A percentile compares a stretch with the other conserved stretches of the same genome.
Conservation (phyloP, 1,140 invertebrate species). For the Ooceraea biroi region DNA sequence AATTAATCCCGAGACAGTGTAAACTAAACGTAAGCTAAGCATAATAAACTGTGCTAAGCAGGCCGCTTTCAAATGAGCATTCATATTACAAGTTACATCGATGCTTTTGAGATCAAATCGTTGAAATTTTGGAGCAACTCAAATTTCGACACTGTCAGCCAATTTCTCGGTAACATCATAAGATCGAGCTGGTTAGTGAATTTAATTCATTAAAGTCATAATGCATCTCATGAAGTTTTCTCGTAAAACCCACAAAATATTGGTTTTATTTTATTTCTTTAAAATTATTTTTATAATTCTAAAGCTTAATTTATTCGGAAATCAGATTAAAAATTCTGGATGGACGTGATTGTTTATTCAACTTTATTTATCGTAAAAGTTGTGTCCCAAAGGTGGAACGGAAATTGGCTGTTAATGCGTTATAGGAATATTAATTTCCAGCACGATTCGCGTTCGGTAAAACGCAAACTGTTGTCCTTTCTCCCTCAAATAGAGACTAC, state of each 20-base stretch:
- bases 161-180: background rate
- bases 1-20: slow-evolving; percentile 34
- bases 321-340: too few relatives aligned
- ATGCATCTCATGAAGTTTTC: too few relatives aligned
- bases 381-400: background rate
- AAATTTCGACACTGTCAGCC: background rate
- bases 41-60: background rate
- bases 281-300: too few relatives aligned
- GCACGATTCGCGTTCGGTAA: slow-evolving; percentile 27
- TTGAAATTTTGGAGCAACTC: background rate
- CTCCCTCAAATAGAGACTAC: slow-evolving; percentile 76
- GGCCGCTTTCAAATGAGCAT: slow-evolving; percentile 29
- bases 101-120: background rate
- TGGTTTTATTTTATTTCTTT: too few relatives aligned
- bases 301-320: too few relatives aligned
- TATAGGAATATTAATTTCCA: background rate
- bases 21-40: background rate
- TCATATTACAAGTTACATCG: background rate
- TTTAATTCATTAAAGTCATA: background rate
- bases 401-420: background rate
- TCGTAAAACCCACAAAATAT: too few relatives aligned
- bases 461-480: slow-evolving; percentile 23
- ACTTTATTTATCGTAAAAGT: too few relatives aligned
- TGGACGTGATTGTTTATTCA: too few relatives aligned
- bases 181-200: background rate